Evolutionary conservation across 2,113 vertebrate species (phyloP).

Genomic region (Nipponia nippon): DNA sequence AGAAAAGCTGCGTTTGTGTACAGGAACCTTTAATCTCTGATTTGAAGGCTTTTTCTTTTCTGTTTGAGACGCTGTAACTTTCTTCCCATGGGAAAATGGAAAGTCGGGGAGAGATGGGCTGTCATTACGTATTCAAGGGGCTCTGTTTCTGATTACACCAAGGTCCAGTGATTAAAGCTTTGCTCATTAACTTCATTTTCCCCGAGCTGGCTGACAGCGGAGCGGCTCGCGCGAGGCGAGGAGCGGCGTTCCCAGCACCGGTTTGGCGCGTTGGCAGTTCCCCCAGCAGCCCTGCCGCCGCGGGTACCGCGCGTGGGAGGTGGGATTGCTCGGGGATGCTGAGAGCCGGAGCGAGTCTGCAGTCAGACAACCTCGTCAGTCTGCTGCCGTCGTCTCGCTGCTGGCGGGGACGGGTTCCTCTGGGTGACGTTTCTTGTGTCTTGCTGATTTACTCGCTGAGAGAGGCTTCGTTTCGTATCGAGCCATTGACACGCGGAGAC

Average conservation of each 20-base stretch:
- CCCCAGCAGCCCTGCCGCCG: neutral
- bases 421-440: neutral
- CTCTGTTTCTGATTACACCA: neutral
- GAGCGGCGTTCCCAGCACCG: neutral
- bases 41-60: neutral
- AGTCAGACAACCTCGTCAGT: neutral
- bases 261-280: neutral
- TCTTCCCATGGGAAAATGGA: conserved; percentile 48
- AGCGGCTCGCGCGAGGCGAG: neutral
- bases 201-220: neutral
- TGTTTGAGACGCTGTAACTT: rapidly evolving
- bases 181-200: conserved; percentile 22
- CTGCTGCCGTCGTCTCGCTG: neutral
- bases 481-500: rapidly evolving
- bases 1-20: neutral
- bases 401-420: neutral
- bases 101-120: neutral
- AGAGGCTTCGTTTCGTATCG: neutral
- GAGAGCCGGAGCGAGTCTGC: neutral
- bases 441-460: neutral
- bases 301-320: neutral
- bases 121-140: neutral
- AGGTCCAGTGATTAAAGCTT: neutral
- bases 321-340: neutral
- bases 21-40: rapidly evolving